Percentiles rank a stretch among this genome's conserved stretches.
These are phyloP conservation scores for Formicarius rufipectus DNA, from an alignment of 2,113 vertebrate genomes.

Conservation along the genomic window DNA sequence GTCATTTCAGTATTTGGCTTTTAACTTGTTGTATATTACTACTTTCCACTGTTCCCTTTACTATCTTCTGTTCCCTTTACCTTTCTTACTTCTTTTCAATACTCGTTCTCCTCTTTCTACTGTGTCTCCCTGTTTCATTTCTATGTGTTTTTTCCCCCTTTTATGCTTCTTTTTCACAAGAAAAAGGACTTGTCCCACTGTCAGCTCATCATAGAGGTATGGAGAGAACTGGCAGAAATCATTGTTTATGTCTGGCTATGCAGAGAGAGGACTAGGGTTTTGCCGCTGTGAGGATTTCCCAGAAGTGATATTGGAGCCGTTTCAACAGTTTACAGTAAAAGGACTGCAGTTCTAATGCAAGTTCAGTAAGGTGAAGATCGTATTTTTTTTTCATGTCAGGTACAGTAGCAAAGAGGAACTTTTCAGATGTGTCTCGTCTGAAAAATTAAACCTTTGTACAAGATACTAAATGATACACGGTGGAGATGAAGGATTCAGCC, in stretches of 20 bases:
- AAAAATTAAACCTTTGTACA: neutral
- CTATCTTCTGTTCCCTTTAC: neutral
- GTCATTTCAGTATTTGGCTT: neutral
- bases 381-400: neutral
- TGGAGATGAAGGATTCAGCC: neutral
- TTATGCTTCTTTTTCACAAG: neutral
- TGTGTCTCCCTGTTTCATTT: neutral
- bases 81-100: neutral
- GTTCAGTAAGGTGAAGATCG: neutral
- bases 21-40: neutral
- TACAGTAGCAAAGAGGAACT: neutral
- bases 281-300: constrained; percentile 19
- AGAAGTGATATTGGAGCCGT: constrained; percentile 26
- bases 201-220: neutral
- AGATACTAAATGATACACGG: neutral
- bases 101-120: neutral
- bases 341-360: neutral
- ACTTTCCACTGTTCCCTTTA: neutral
- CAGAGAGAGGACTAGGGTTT: neutral
- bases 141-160: neutral
- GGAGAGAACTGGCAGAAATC: neutral
- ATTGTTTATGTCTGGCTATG: neutral
- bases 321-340: constrained; percentile 57
- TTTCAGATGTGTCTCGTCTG: neutral
- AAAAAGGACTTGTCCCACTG: neutral